Evolutionary conservation across 2,113 vertebrate species (phyloP).

Genomic region (Corvus moneduloides): DNA sequence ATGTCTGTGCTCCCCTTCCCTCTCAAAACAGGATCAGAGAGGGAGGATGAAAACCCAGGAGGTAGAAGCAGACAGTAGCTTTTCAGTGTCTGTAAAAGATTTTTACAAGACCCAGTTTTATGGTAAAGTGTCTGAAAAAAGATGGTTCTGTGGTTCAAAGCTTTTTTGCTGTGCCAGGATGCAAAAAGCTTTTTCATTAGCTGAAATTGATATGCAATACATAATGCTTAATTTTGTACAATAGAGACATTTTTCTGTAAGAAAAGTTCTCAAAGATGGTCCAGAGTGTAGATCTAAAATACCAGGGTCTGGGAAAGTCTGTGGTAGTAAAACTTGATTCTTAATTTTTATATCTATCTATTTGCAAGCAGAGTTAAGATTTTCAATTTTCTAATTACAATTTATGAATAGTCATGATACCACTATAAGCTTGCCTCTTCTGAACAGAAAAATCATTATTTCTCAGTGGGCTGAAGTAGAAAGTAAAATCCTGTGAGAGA

Average conservation of each 20-base stretch:
- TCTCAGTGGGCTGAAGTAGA: neutral
- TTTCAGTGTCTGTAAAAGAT: neutral
- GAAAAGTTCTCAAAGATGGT: neutral
- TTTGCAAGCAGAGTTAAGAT: neutral
- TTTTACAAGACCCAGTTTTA: neutral
- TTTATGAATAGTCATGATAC: neutral
- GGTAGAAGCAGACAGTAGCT: neutral
- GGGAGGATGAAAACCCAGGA: neutral
- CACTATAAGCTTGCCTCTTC: neutral
- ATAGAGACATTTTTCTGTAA: neutral
- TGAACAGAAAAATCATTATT: neutral
- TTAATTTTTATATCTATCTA: neutral
- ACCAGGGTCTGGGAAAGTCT: accelerated
- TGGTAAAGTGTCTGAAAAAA: neutral
- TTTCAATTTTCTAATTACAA: neutral
- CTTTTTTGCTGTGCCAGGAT: neutral
- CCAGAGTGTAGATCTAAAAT: neutral
- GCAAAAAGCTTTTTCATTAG: neutral
- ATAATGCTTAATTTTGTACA: neutral
- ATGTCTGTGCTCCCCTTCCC: neutral
- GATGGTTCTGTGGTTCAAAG: neutral
- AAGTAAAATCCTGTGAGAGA: neutral
- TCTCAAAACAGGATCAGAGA: neutral
- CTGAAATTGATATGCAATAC: neutral
- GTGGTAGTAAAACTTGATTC: neutral